phyloP scores from a whole-genome alignment of 2,797 vertebrate species.

The Meriones psammophilus region DNA sequence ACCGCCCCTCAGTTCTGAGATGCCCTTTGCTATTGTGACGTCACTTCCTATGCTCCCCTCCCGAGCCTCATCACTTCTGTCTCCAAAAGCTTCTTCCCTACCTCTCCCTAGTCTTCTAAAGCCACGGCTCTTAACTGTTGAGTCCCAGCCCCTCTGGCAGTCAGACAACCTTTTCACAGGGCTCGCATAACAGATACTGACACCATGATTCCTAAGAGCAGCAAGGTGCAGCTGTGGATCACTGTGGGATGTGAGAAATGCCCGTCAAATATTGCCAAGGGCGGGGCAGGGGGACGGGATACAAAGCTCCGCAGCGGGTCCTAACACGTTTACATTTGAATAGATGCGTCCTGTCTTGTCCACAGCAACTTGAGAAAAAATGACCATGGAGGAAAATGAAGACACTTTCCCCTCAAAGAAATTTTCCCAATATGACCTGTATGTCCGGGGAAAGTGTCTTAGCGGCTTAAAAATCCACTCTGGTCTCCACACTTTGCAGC shows the following conservation, averaged over 20 bases:
- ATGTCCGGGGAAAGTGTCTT: not conserved
- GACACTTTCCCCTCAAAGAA: not conserved
- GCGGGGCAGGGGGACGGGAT: not conserved
- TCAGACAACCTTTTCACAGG: not conserved
- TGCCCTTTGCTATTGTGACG: not conserved
- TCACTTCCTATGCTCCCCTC: not conserved
- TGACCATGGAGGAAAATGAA: not conserved
- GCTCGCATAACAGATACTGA: not conserved
- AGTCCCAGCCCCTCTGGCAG: not conserved
- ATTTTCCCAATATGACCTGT: not conserved
- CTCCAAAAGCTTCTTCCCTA: not conserved
- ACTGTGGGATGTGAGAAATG: not conserved
- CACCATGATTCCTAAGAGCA: no score
- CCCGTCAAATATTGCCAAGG: not conserved
- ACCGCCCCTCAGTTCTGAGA: no score
- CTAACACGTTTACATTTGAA: not conserved
- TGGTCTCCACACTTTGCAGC: not conserved
- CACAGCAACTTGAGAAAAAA: conserved; percentile 49
- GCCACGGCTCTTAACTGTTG: not conserved
- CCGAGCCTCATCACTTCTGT: not conserved
- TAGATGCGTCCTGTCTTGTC: not conserved
- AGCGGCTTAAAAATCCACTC: not conserved
- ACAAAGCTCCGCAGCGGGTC: not conserved
- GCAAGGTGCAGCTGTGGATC: not conserved
- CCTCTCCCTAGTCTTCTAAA: not conserved